Evolutionary conservation across 2,113 vertebrate species (phyloP).

Genomic region (Pycnonotus jocosus): DNA sequence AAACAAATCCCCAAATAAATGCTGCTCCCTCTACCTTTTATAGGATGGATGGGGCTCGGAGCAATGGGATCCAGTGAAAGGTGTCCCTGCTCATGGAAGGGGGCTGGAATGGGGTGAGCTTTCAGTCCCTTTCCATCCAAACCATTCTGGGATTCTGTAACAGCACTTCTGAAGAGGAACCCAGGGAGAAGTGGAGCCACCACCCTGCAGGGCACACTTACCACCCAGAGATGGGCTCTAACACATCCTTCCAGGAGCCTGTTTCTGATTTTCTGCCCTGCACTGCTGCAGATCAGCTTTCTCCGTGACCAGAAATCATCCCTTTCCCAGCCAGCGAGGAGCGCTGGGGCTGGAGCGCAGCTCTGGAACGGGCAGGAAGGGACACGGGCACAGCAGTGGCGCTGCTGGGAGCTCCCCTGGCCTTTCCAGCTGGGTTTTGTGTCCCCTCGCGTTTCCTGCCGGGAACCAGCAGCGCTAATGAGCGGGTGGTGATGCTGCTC

Average conservation of each 20-base stretch:
- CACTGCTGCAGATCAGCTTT: not conserved
- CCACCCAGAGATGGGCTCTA: not conserved
- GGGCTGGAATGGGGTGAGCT: not conserved
- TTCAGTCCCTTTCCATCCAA: not conserved
- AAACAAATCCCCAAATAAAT: not conserved
- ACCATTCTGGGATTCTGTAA: not conserved
- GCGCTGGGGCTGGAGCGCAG: accelerated
- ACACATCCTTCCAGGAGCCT: not conserved
- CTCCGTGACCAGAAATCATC: not conserved
- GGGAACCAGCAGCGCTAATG: not conserved
- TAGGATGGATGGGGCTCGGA: not conserved
- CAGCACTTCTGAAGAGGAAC: too few species aligned
- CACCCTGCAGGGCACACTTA: not conserved
- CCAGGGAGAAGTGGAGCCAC: not conserved
- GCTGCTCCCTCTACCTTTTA: not conserved
- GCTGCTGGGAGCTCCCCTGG: accelerated
- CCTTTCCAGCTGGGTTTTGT: not conserved
- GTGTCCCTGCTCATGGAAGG: not conserved
- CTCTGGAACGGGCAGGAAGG: not conserved
- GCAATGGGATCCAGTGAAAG: not conserved
- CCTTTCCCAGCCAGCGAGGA: not conserved
- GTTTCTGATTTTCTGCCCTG: not conserved
- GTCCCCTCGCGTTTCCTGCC: not conserved
- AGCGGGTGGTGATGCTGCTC: not conserved
- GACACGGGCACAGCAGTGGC: accelerated